Base-by-base conservation (phyloP, 2,888 invertebrate species). In the Allolobophora icterica region DNA sequence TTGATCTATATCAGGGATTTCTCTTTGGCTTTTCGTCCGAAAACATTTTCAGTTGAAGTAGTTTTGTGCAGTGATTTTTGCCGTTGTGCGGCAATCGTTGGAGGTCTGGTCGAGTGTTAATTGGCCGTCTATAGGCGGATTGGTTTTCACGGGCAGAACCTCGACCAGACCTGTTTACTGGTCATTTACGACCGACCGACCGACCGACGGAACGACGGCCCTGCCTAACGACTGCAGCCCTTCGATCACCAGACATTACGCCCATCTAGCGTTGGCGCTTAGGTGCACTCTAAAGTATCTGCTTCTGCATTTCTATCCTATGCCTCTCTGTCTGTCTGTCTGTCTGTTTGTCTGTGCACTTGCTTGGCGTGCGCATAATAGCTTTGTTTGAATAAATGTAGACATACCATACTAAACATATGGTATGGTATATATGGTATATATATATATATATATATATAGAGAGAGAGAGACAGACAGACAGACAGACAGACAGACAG, bases 81-180 rank as follows among this genome's bases (percentile, higher is more conserved):
- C 71, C 71, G 8, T n/a, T 71, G 71, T 71, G 71, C n/a, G 71
- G 30, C 71, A n/a, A 13, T 71, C 8, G 71, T 13, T 30, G 30
- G 5, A n/a, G 71, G 30, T 71, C 71, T 71, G 71, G 71, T 71
- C n/a, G n/a, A 71, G 30, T 71, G n/a, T 71, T 71, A 71, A 71
- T 71, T n/a, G 71, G 71, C 71, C n/a, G 71, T 71, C 71, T 71
- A 71, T n/a, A 71, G 71, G 71, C 71, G 71, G 71, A 71, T 71
- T n/a, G 30, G 11, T 71, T n/a, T 71, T 71, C 71, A 71, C 71
- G 30, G 30, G n/a, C 71, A 52, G 52, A 52, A 52, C 52, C 52
- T 52, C 24, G 24, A 24, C 8, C 71, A 71, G n/a, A 30, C 71
- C 71, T 71, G 30, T 71, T 71, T 71, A 71, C n/a, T 71, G 30